Evolutionary conservation across 1,140 invertebrate genomes (phyloP), one percentile per base, ranked within the genome.

Genomic region (Homarus americanus): DNA sequence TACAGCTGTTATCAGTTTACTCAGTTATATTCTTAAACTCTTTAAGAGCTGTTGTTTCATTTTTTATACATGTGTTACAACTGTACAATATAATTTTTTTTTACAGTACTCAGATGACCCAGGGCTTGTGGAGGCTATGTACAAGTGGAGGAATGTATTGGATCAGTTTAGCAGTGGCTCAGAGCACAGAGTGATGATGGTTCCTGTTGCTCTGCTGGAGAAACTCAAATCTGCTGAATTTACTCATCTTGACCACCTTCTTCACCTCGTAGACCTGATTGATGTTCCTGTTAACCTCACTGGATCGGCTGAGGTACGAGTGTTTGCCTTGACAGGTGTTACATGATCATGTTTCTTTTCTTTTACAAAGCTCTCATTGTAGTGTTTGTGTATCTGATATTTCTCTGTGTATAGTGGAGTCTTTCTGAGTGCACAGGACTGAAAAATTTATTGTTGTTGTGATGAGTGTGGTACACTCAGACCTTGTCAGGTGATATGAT

Each of bases 261-360:
- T 97, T 0, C 94, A 95, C 40, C 95, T 95, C 92, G 95, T 97
- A 36, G 96, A 97, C 94, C 94, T 97, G 24, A 94, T 97, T 32
- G 96, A 97, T 93, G 95, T 97, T 17, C 95, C 95, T 69, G 93
- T 97, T 72, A 94, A 96, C 92, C 93, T 97, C 17, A 93, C 95
- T 17, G 49, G 41, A 12, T 38, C 82, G 15, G 63, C 95, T 97
- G 1, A 96, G 96, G 92, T 93, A 94, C 17, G 69, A n/a, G 38
- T 73, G 49, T 28, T n/a, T 75, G 15, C 58, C 20, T 63, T 63
- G 58, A 20, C 0, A 49, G 44, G 5, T 7, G 44, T 49, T 49
- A 15, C 44, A 49, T 58, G 20, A 58, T 4, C 4, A 24, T 58
- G 53, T 58, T 58, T 58, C 53, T 58, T 58, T 20, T 58, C 20